Evolutionary conservation across 2,113 vertebrate species (phyloP).

Genomic region (Mesocricetus auratus): DNA sequence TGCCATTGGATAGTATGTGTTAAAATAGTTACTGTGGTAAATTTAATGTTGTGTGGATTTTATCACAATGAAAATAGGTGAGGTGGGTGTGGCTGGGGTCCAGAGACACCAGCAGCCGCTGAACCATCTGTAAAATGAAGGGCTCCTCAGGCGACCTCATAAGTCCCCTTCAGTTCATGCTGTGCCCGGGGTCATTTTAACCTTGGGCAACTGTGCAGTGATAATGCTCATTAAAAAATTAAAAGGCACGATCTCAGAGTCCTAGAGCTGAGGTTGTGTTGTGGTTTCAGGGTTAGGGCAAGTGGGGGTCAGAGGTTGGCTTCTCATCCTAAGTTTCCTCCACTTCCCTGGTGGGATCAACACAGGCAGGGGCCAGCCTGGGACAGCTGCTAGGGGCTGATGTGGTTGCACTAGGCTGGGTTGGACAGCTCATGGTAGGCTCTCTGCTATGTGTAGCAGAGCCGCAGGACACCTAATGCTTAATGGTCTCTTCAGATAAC

Average conservation of each 20-base stretch:
- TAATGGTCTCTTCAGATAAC: background rate
- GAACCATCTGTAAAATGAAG: background rate
- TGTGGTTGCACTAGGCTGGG: background rate
- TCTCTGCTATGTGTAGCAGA: background rate
- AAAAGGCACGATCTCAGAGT: background rate
- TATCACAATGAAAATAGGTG: background rate
- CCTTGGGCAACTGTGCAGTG: background rate
- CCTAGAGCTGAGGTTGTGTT: background rate
- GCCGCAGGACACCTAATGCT: background rate
- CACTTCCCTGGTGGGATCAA: too few relatives aligned
- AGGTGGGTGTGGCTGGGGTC: background rate
- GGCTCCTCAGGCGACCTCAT: background rate
- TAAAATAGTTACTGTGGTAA: background rate
- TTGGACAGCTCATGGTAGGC: accelerated
- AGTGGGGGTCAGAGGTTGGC: background rate
- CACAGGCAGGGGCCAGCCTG: background rate
- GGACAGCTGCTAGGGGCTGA: background rate
- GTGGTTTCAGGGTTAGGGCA: background rate
- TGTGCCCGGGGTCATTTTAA: background rate
- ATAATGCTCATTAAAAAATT: background rate
- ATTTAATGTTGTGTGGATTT: background rate
- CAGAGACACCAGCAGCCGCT: background rate
- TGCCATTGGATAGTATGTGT: background rate
- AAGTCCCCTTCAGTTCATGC: background rate
- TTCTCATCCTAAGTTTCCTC: background rate